Conservation (phyloP, 2,888 invertebrate genomes). For the Cecidostiba fungosa region DNA sequence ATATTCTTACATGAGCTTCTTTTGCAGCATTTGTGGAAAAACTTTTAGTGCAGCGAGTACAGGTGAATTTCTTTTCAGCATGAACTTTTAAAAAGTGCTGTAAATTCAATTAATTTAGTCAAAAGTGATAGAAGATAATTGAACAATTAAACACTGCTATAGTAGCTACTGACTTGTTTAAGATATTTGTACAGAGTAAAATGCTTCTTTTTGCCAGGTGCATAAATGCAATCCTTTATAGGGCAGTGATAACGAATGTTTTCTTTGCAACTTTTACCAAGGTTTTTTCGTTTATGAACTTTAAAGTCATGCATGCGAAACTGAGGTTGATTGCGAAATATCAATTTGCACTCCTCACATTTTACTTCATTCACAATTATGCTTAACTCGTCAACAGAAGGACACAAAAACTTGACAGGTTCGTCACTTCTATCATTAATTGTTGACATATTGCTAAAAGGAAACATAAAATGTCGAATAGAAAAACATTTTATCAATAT, state of each 20-base stretch:
- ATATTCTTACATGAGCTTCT: slow-evolving; percentile 77
- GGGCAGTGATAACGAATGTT: slow-evolving; percentile 77
- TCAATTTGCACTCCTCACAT: slow-evolving; percentile 75
- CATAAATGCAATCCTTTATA: slow-evolving; percentile 75
- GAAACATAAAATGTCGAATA: not conserved
- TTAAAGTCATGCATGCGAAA: slow-evolving; percentile 76
- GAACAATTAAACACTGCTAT: slow-evolving; percentile 28
- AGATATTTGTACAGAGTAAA: slow-evolving; percentile 78
- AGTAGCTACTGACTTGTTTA: slow-evolving; percentile 74
- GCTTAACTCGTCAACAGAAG: slow-evolving; percentile 75
- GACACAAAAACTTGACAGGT: slow-evolving; percentile 72
- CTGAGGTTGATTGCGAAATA: slow-evolving; percentile 75
- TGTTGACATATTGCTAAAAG: slow-evolving; percentile 58
- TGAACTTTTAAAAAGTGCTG: slow-evolving; percentile 80
- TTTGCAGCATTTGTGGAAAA: slow-evolving; percentile 79
- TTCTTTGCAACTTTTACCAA: slow-evolving; percentile 73
- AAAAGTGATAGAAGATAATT: slow-evolving; percentile 19
- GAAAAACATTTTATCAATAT: not conserved
- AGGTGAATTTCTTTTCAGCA: slow-evolving; percentile 77
- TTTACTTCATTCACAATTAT: slow-evolving; percentile 75
- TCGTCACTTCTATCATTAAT: slow-evolving; percentile 26
- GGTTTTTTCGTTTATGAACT: slow-evolving; percentile 74
- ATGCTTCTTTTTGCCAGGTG: slow-evolving; percentile 71
- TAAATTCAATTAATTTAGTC: slow-evolving; percentile 38
- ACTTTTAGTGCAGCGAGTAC: slow-evolving; percentile 76